Evolutionary conservation across 2,113 vertebrate genomes (phyloP).

Genomic region (Micronycteris hirsuta): DNA sequence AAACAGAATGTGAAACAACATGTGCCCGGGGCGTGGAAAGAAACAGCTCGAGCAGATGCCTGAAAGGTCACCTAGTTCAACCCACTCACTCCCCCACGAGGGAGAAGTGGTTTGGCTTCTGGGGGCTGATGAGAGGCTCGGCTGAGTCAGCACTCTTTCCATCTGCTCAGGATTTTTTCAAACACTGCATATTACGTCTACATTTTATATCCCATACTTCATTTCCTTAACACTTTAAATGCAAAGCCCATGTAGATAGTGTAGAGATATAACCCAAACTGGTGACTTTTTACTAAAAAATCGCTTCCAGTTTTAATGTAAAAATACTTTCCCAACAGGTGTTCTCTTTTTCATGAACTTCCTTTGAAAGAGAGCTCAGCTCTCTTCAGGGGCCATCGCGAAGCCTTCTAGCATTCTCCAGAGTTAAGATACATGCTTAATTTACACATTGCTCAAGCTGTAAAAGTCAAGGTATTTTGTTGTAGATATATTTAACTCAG

Average conservation of each 20-base stretch:
- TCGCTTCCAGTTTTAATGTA: not conserved
- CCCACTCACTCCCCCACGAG: constrained; percentile 47
- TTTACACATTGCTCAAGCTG: not conserved
- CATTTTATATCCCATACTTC: not conserved
- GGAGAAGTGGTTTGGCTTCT: not conserved
- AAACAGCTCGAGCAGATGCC: not conserved
- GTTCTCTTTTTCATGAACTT: not conserved
- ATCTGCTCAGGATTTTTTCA: not conserved
- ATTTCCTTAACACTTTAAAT: not conserved
- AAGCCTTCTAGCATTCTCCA: not conserved
- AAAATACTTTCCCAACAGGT: not conserved
- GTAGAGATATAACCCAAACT: not conserved
- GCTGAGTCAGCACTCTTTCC: constrained; percentile 56
- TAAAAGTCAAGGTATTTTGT: not conserved
- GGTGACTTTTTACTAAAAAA: constrained; percentile 16
- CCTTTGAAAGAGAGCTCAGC: not conserved
- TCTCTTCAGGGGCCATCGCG: not conserved
- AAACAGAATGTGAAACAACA: not conserved
- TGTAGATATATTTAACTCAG: not conserved
- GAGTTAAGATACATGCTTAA: not conserved
- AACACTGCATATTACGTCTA: not conserved
- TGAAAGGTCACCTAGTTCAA: constrained; percentile 55
- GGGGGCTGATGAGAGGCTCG: not conserved
- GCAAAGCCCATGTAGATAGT: not conserved
- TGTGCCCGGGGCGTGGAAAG: not conserved